Evolutionary conservation across 2,797 vertebrate genomes (phyloP).

Genomic region (Echeneis naucrates): DNA sequence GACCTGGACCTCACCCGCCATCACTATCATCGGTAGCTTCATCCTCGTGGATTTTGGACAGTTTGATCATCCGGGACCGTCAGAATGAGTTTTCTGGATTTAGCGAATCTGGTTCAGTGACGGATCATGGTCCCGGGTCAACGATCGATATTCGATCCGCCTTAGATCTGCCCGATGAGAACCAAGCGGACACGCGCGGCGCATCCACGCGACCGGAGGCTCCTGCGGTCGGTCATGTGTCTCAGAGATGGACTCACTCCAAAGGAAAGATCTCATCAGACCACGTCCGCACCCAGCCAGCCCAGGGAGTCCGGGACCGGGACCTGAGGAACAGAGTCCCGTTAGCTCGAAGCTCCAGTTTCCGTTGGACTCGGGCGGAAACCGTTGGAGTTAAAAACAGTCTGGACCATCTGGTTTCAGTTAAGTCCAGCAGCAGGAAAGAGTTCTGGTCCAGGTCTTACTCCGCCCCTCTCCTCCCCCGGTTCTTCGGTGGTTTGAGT

Average conservation of each 20-base stretch:
- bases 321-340: not conserved
- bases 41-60: not conserved
- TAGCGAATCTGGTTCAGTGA: not conserved
- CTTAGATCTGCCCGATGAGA: too few species aligned
- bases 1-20: not conserved
- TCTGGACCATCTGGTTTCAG: constrained; percentile 76
- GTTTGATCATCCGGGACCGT: too few species aligned
- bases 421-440: constrained; percentile 62
- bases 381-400: not conserved
- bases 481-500: too few species aligned
- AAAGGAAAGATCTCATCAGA: too few species aligned
- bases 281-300: too few species aligned
- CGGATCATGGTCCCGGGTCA: not conserved
- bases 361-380: not conserved
- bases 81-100: too few species aligned
- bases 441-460: constrained; percentile 49
- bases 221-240: too few species aligned
- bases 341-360: not conserved
- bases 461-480: constrained; percentile 38
- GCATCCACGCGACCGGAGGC: too few species aligned
- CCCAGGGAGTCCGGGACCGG: not conserved
- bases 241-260: too few species aligned
- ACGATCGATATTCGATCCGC: too few species aligned
- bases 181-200: too few species aligned
- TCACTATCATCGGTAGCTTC: constrained; percentile 38